A percentile compares a stretch with the other conserved stretches of the same genome.
phyloP scores from a whole-genome alignment of 64 coral and sea anemone species.

The Hydrozoanthus tunicans region DNA sequence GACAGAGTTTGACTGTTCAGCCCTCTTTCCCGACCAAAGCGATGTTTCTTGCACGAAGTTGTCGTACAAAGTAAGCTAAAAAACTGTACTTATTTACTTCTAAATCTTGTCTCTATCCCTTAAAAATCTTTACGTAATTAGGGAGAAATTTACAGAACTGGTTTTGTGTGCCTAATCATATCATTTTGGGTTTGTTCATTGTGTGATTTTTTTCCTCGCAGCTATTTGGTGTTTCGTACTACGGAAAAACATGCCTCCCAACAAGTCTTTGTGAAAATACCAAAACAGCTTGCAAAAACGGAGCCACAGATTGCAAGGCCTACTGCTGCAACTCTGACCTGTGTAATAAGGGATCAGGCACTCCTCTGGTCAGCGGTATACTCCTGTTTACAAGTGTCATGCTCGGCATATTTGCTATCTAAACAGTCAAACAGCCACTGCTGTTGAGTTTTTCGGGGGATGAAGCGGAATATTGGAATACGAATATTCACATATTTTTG shows the following conservation, averaged over 20 bases:
- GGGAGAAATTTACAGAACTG: neutral
- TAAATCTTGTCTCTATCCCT: too few species aligned
- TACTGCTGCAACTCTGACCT: slow-evolving; percentile 34
- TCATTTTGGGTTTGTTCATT: neutral
- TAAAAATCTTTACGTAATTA: too few species aligned
- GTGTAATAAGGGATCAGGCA: slow-evolving; percentile 28
- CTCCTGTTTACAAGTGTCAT: slow-evolving; percentile 23
- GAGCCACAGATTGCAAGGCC: neutral
- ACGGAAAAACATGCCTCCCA: neutral
- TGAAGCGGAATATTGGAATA: too few species aligned
- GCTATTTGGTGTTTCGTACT: neutral
- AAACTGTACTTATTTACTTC: neutral
- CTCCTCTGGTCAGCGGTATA: slow-evolving; percentile 13
- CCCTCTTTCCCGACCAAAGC: neutral
- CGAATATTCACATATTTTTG: too few species aligned
- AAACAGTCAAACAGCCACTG: neutral
- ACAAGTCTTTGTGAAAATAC: neutral
- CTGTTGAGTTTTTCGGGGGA: too few species aligned
- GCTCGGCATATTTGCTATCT: neutral
- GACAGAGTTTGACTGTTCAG: slow-evolving; percentile 5
- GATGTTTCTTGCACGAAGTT: neutral
- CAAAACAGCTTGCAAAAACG: neutral
- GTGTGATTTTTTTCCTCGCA: neutral
- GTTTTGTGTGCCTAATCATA: neutral
- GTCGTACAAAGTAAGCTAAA: neutral